Percentiles rank a stretch among this genome's conserved stretches.
Evolutionary conservation across 2,113 vertebrate species (phyloP).

Genomic region (Thinocorus orbignyianus): DNA sequence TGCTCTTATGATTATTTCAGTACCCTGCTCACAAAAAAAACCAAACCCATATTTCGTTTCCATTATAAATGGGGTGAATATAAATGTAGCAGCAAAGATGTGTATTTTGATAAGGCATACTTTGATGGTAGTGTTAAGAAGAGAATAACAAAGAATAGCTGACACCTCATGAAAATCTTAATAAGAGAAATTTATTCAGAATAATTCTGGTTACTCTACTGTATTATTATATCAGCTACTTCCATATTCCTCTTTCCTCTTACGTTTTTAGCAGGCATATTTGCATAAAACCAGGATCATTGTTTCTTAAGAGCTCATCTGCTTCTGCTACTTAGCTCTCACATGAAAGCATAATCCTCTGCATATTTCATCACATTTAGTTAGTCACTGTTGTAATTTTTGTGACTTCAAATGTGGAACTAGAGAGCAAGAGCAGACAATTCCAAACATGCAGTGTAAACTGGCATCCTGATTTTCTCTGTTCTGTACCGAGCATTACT

Average conservation of each 20-base stretch:
- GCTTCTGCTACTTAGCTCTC: background rate
- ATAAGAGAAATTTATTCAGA: background rate
- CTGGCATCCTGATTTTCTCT: background rate
- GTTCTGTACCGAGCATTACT: background rate
- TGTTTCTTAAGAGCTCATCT: background rate
- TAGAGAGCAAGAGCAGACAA: background rate
- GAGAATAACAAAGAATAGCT: background rate
- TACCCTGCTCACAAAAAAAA: background rate
- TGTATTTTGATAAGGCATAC: slow-evolving; percentile 15
- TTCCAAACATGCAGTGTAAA: background rate
- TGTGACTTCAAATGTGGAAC: background rate
- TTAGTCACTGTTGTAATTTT: background rate
- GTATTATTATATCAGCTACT: slow-evolving; percentile 22
- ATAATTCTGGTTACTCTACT: background rate
- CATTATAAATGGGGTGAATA: background rate
- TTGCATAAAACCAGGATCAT: background rate
- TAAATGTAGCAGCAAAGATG: slow-evolving; percentile 15
- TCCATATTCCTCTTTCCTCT: background rate
- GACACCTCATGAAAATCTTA: background rate
- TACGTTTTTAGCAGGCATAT: slow-evolving; percentile 5
- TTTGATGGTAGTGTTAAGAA: slow-evolving; percentile 8
- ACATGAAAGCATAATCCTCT: background rate
- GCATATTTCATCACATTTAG: background rate
- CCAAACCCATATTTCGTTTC: background rate
- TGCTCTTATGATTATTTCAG: slow-evolving; percentile 5